Evolutionary conservation across 2,888 invertebrate genomes (phyloP).

Genomic region (Epinotia nisella): DNA sequence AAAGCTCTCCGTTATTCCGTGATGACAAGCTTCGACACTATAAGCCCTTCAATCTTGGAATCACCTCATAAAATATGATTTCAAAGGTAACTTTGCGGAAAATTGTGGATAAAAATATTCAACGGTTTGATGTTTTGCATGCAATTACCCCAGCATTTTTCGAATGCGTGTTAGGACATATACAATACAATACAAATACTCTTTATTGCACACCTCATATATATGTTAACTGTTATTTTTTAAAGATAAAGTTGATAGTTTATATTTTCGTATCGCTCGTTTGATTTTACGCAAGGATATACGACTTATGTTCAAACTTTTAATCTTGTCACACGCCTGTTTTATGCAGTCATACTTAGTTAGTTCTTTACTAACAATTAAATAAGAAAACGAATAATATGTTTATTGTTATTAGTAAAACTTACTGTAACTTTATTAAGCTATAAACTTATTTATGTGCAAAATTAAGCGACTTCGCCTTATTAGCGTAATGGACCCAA

Average conservation of each 20-base stretch:
- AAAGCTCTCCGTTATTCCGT: conserved; percentile 44
- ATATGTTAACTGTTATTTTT: too few species aligned
- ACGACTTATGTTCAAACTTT: too few species aligned
- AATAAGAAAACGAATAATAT: too few species aligned
- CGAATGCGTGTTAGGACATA: too few species aligned
- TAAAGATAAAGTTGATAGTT: too few species aligned
- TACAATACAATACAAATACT: too few species aligned
- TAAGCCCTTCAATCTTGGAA: conserved; percentile 30
- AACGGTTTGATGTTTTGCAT: neutral
- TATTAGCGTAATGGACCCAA: conserved; percentile 20
- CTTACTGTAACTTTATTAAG: neutral
- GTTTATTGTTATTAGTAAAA: neutral
- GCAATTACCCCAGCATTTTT: too few species aligned
- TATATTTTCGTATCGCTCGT: neutral
- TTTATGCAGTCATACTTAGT: too few species aligned
- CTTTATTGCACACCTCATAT: too few species aligned
- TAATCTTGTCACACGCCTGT: too few species aligned
- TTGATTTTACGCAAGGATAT: neutral
- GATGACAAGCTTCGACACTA: conserved; percentile 40
- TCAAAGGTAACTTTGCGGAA: neutral
- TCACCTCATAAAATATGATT: conserved; percentile 29
- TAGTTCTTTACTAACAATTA: too few species aligned
- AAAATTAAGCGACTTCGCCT: conserved; percentile 4
- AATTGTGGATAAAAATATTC: neutral
- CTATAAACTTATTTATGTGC: conserved; percentile 5